Evolutionary conservation across 1,140 invertebrate genomes (phyloP), one percentile per base, ranked within the genome.

Genomic region (Centruroides vittatus): DNA sequence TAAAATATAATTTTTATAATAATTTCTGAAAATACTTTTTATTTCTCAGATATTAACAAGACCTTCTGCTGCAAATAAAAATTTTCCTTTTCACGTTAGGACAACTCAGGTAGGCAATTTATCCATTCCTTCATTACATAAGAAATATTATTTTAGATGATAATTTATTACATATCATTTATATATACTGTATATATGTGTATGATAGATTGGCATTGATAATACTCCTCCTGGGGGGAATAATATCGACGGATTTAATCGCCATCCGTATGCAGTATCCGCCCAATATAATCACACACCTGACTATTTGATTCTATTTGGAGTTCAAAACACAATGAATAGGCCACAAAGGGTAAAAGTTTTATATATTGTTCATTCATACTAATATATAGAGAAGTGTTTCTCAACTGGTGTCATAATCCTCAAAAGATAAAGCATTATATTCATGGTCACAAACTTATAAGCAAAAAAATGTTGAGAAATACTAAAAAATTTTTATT

Each of bases 71-170:
- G 85, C 86, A 3, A 91, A 91, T 67, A 84, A 83, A 67, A 89
- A 89, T 67, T 91, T 92, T 69, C 89, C 89, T 0, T 93, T 86
- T 71, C 88, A 92, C 69, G 85, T 92, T 1, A 72, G 84, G 55
- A 91, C 88, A 0, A 84, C 86, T 8, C 89, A 92, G 74, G 76
- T 79, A 65, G 58, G 36, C 51, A 58, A 50, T 50, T 35, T 59
- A n/a, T 13, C 13, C 13, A 23, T 11, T 58, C 49, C 12, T 9
- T 10, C 11, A 3, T 47, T 10, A 9, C n/a, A 23, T 48, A 4
- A 47, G 23, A 23, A 23, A 2, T n/a, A n/a, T 23, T 23, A 23
- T 23, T 23, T 23, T 23, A 23, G 23, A 49, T 49, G 35, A 48
- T 12, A 49, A 34, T 34, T 49, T 12, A 12, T 12, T 58, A 49